These are phyloP conservation scores for Blera fallax DNA, from an alignment of 2,888 invertebrate species.

Conservation along the genomic window DNA sequence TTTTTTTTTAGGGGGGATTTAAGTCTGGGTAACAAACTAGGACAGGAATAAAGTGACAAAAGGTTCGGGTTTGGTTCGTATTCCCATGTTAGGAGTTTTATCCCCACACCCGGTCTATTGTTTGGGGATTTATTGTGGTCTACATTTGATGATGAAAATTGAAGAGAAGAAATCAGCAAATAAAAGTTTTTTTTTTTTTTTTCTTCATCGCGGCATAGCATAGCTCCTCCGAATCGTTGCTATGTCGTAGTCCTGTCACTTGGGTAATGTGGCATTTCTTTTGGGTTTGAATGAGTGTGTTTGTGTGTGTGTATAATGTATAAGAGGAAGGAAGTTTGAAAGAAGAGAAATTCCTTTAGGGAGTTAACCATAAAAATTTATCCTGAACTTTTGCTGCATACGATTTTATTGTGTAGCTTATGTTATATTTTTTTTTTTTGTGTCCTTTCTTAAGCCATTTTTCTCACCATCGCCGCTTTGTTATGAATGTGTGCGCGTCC, in stretches of 20 bases:
- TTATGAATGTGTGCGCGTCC: not conserved
- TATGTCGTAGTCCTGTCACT: not conserved
- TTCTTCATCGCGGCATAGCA: not conserved
- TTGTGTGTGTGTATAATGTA: not conserved
- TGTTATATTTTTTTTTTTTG: not conserved
- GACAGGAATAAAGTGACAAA: conserved; percentile 27
- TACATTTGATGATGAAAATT: conserved; percentile 46
- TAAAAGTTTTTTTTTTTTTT: conserved; percentile 43
- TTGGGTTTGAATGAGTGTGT: not conserved
- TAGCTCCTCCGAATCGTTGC: not conserved
- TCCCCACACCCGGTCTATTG: conserved; percentile 6
- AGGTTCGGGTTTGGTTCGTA: not conserved
- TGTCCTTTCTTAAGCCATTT: not conserved
- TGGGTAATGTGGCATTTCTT: not conserved
- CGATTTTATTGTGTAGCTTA: conserved; percentile 25
- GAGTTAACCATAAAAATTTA: conserved; percentile 26
- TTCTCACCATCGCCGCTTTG: not conserved
- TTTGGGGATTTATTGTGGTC: conserved; percentile 62
- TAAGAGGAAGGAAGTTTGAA: not conserved
- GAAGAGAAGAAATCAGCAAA: conserved; percentile 39
- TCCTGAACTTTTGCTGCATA: conserved; percentile 27
- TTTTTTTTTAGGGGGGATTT: not conserved
- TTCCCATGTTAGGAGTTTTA: not conserved
- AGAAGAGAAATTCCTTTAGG: conserved; percentile 17
- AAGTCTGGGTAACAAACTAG: conserved; percentile 4